Percentiles rank a stretch among this genome's conserved stretches.
Evolutionary conservation across 2,888 invertebrate species (phyloP).

Genomic region (Patella caerulea): DNA sequence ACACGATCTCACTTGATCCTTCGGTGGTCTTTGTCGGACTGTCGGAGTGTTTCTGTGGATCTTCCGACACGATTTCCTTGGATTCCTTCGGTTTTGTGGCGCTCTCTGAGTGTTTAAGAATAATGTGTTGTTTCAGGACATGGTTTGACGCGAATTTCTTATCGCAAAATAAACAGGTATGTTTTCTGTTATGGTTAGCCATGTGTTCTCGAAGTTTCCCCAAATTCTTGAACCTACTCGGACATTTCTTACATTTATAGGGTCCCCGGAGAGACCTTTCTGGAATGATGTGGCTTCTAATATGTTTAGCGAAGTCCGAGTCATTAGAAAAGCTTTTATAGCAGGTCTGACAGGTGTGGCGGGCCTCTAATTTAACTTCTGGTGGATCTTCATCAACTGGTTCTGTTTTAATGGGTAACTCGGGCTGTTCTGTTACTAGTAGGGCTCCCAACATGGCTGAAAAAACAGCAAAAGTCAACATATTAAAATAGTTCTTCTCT

Average conservation of each 20-base stretch:
- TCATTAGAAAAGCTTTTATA: conserved; percentile 43
- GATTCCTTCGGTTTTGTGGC: too few species aligned
- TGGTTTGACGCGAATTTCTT: neutral
- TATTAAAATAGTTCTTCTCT: too few species aligned
- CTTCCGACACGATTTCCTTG: too few species aligned
- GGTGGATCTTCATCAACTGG: neutral
- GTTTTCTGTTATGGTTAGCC: neutral
- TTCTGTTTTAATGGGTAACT: neutral
- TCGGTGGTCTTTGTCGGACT: too few species aligned
- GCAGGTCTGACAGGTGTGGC: conserved; percentile 49
- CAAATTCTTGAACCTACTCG: neutral
- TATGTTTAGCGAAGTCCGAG: conserved; percentile 51
- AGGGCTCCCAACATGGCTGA: conserved; percentile 13
- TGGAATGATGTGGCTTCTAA: conserved; percentile 48
- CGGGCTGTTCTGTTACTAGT: neutral
- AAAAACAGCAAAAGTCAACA: conserved; percentile 19
- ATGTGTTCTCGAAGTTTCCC: neutral
- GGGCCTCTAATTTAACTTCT: conserved; percentile 25
- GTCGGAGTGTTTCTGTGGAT: too few species aligned
- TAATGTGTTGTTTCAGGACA: neutral
- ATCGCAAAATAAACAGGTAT: neutral
- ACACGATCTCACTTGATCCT: too few species aligned
- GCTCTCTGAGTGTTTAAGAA: neutral
- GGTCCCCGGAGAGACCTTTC: conserved; percentile 22
- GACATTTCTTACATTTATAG: neutral